phyloP scores from a whole-genome alignment of 2,113 vertebrate genomes.

The Rhombomys opimus region DNA sequence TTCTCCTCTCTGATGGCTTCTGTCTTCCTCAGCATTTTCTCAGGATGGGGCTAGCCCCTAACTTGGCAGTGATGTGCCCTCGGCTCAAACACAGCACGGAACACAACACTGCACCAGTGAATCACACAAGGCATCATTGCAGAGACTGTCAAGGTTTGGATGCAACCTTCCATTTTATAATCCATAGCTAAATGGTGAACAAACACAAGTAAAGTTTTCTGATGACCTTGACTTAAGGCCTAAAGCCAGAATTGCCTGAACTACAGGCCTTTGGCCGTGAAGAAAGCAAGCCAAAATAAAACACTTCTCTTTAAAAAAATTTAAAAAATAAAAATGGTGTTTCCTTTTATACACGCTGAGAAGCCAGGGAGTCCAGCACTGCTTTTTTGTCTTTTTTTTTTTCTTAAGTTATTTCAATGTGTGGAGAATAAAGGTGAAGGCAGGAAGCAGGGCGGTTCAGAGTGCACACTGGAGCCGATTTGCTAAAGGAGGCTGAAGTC shows the following conservation, averaged over 20 bases:
- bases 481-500: not conserved
- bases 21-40: conserved; percentile 9
- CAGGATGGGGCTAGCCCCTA: not conserved
- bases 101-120: not conserved
- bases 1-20: not conserved
- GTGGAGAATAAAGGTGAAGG: not conserved
- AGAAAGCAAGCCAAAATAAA: conserved; percentile 40
- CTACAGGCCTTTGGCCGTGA: not conserved
- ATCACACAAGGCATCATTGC: not conserved
- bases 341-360: not conserved
- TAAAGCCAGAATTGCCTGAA: not conserved
- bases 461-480: not conserved
- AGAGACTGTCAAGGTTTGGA: not conserved
- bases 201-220: not conserved
- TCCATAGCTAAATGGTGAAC: not conserved
- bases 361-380: not conserved
- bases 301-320: not conserved
- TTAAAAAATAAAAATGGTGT: not conserved
- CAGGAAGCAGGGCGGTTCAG: not conserved
- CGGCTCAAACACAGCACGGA: not conserved
- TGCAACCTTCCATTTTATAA: not conserved
- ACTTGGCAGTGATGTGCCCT: not conserved
- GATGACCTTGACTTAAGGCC: not conserved
- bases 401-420: conserved; percentile 7
- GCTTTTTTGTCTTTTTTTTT: conserved; percentile 14